These are phyloP conservation scores for Plusia festucae DNA, from an alignment of 2,888 invertebrate species.

Conservation along the genomic window DNA sequence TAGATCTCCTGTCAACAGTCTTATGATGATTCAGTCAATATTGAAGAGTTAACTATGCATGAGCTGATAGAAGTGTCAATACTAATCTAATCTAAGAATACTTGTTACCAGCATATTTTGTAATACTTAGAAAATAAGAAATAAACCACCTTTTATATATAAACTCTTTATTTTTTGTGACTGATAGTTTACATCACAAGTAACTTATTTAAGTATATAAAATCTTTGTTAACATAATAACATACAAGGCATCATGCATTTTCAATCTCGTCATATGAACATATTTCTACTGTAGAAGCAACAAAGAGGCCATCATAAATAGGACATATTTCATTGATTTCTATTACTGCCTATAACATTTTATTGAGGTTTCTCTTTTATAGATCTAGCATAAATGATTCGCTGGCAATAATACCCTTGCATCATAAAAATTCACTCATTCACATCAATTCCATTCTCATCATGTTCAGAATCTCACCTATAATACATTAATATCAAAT, in stretches of 20 bases:
- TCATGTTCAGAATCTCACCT: constrained; percentile 19
- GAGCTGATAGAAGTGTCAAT: background rate
- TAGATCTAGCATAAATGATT: background rate
- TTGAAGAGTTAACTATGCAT: background rate
- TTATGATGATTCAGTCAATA: background rate
- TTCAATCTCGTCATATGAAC: constrained; percentile 26
- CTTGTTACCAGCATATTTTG: background rate
- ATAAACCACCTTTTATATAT: constrained; percentile 46
- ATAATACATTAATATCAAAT: constrained; percentile 32
- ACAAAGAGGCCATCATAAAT: constrained; percentile 24
- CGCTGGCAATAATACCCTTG: constrained; percentile 8
- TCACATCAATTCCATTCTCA: constrained; percentile 30
- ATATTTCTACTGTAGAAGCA: too few relatives aligned
- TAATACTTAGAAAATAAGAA: constrained; percentile 18
- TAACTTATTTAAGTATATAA: constrained; percentile 61
- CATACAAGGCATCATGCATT: constrained; percentile 64
- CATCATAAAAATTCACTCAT: constrained; percentile 15
- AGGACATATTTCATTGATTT: constrained; percentile 5
- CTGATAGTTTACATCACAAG: constrained; percentile 62
- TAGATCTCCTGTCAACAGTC: background rate
- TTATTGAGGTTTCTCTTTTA: background rate
- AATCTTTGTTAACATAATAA: constrained; percentile 66
- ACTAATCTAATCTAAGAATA: background rate
- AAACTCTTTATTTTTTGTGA: constrained; percentile 53
- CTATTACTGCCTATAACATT: constrained; percentile 17